Conservation (phyloP, 2,888 invertebrate genomes). For the Drosophila borealis region DNA sequence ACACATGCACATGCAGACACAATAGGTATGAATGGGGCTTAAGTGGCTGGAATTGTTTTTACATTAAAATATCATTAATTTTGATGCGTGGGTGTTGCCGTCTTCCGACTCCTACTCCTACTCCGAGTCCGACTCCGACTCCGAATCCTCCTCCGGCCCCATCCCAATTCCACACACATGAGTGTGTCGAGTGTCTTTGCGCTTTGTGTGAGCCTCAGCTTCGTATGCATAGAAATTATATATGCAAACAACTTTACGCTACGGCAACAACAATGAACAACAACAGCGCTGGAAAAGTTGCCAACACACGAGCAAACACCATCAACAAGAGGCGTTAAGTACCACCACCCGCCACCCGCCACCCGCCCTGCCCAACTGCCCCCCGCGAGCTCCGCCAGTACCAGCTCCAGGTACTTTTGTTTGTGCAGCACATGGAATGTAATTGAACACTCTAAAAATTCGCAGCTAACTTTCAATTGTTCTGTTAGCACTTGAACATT, state of each 20-base stretch:
- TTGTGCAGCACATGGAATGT: slow-evolving; percentile 21
- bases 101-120: no score
- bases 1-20: slow-evolving; percentile 2
- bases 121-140: no score
- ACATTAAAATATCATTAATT: slow-evolving; percentile 81
- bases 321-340: slow-evolving; percentile 59
- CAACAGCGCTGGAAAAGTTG: slow-evolving; percentile 21
- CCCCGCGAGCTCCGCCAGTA: background rate
- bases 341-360: background rate
- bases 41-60: slow-evolving; percentile 80
- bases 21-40: slow-evolving; percentile 63
- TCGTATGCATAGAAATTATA: slow-evolving; percentile 53
- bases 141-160: no score
- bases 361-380: background rate
- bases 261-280: slow-evolving; percentile 29
- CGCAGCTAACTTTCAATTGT: slow-evolving; percentile 41
- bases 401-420: background rate
- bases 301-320: slow-evolving; percentile 42
- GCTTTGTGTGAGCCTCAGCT: slow-evolving; percentile 5
- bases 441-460: slow-evolving; percentile 50
- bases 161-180: background rate
- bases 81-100: slow-evolving; percentile 49
- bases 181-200: background rate
- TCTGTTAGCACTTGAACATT: slow-evolving; percentile 9
- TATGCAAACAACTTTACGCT: slow-evolving; percentile 60